phyloP scores from a whole-genome alignment of 2,888 invertebrate genomes.

The Neoaliturus tenellus region DNA sequence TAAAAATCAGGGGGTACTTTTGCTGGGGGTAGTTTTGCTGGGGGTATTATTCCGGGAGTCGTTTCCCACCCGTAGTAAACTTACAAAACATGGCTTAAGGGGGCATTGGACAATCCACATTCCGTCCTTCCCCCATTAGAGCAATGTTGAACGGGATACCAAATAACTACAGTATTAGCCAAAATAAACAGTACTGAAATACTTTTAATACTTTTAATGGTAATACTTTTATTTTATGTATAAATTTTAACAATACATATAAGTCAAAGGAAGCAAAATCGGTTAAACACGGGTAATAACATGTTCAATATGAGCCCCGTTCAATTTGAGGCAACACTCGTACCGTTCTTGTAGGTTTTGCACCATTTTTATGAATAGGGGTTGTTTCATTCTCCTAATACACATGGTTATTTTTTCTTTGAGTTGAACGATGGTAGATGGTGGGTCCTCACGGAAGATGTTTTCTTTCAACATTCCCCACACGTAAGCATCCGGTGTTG shows the following conservation, averaged over 20 bases:
- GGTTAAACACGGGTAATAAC: not conserved
- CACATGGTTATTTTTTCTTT: not conserved
- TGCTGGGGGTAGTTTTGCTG: too few species aligned
- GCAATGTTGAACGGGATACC: too few species aligned
- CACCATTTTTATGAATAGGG: slow-evolving; percentile 14
- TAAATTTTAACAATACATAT: not conserved
- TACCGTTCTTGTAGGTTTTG: slow-evolving; percentile 2
- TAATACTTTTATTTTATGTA: not conserved
- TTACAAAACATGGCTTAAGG: too few species aligned
- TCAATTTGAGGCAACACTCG: not conserved
- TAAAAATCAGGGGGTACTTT: too few species aligned
- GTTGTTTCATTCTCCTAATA: not conserved
- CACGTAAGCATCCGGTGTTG: slow-evolving; percentile 14
- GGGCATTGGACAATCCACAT: too few species aligned
- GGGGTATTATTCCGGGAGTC: too few species aligned
- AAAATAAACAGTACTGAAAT: slow-evolving; percentile 39
- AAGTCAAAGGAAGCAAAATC: not conserved
- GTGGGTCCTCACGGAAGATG: slow-evolving; percentile 25
- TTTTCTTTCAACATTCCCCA: slow-evolving; percentile 37
- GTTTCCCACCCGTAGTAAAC: too few species aligned
- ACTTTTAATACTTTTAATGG: too few species aligned
- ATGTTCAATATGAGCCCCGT: too few species aligned
- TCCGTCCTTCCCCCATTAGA: too few species aligned
- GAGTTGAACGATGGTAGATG: not conserved
- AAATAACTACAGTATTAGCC: not conserved